phyloP scores from a whole-genome alignment of 2,113 vertebrate species.

The Malurus elegans region DNA sequence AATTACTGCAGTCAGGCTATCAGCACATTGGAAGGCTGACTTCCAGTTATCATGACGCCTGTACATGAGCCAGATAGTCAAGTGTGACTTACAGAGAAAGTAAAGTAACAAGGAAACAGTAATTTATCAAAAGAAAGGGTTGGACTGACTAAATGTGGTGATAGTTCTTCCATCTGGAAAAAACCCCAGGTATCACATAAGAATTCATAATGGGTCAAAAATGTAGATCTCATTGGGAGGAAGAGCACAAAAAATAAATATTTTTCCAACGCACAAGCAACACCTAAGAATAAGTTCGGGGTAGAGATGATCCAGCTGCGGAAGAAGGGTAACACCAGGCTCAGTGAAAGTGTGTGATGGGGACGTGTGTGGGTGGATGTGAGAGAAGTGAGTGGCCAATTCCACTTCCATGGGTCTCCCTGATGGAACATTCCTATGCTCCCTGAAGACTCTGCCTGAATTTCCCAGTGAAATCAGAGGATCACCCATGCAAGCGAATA shows the following conservation, averaged over 20 bases:
- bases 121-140: not conserved
- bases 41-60: not conserved
- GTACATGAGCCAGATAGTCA: not conserved
- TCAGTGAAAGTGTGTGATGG: not conserved
- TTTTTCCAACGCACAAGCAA: not conserved
- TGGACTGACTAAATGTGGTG: not conserved
- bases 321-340: not conserved
- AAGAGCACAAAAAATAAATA: not conserved
- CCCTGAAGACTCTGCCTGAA: not conserved
- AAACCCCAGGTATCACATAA: not conserved
- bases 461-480: not conserved
- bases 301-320: not conserved
- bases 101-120: not conserved
- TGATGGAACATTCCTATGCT: not conserved
- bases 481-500: not conserved
- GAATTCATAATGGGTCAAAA: accelerated
- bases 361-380: too few species aligned
- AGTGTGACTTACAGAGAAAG: not conserved
- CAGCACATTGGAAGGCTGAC: not conserved
- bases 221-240: not conserved
- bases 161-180: not conserved
- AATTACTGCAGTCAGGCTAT: not conserved
- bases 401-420: not conserved
- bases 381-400: not conserved
- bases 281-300: not conserved